These are phyloP conservation scores for Charaxes varanes DNA, from an alignment of 1,140 invertebrate genomes.

Conservation along the genomic window DNA sequence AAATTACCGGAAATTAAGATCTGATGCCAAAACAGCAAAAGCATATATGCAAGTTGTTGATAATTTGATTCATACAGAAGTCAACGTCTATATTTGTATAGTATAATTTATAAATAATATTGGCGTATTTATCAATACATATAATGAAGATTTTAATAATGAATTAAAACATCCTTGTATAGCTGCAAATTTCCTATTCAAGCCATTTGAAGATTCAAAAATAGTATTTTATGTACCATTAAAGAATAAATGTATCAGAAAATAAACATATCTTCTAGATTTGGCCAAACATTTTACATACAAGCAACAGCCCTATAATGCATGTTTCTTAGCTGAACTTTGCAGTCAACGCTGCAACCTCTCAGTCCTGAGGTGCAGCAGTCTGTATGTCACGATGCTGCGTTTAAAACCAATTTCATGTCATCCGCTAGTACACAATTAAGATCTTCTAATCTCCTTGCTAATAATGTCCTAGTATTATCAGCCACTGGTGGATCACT, in stretches of 20 bases:
- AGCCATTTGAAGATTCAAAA: constrained; percentile 12
- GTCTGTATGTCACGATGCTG: constrained; percentile 61
- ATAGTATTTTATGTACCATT: constrained; percentile 11
- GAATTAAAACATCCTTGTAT: too few species aligned
- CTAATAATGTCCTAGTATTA: constrained; percentile 82
- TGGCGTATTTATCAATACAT: too few species aligned
- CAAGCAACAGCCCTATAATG: constrained; percentile 39
- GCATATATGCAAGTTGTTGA: too few species aligned
- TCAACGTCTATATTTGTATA: too few species aligned
- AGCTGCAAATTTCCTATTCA: too few species aligned
- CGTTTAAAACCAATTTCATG: constrained; percentile 86
- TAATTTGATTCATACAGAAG: too few species aligned
- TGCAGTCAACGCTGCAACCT: constrained; percentile 61
- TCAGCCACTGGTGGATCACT: constrained; percentile 83
- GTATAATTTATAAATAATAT: too few species aligned
- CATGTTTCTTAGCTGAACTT: constrained; percentile 39
- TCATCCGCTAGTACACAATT: constrained; percentile 91
- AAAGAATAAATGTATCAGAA: constrained; percentile 19
- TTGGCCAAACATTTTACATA: constrained; percentile 31
- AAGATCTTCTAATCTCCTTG: constrained; percentile 87
- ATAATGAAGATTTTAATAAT: too few species aligned
- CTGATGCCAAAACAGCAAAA: too few species aligned
- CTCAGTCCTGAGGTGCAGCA: constrained; percentile 62
- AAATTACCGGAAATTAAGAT: too few species aligned
- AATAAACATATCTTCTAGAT: constrained; percentile 16